phyloP scores from a whole-genome alignment of 2,113 vertebrate species.

The Gymnogyps californianus region DNA sequence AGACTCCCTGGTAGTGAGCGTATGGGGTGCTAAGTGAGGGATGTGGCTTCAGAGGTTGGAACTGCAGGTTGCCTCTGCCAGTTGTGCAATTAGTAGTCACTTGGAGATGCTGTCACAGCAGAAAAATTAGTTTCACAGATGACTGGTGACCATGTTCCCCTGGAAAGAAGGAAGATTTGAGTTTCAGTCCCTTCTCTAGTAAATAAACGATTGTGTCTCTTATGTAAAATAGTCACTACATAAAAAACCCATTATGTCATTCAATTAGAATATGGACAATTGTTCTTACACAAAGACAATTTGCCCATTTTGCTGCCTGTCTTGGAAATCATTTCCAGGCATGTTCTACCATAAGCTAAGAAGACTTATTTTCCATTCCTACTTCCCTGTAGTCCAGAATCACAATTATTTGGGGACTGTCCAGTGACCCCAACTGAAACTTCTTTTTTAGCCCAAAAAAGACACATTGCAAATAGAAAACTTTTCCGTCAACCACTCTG shows the following conservation, averaged over 20 bases:
- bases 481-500: neutral
- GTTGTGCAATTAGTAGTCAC: neutral
- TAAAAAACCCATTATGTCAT: neutral
- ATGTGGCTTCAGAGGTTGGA: neutral
- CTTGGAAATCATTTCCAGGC: neutral
- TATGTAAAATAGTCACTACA: neutral
- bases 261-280: neutral
- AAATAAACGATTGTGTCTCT: neutral
- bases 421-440: neutral
- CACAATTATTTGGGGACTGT: neutral
- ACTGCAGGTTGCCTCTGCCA: neutral
- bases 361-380: neutral
- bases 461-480: neutral
- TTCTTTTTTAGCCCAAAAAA: neutral
- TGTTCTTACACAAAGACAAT: neutral
- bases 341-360: neutral
- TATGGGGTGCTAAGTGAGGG: neutral
- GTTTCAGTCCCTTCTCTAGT: neutral
- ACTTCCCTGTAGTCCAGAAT: neutral
- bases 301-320: neutral
- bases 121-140: neutral
- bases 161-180: neutral
- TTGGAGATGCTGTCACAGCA: neutral
- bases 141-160: neutral
- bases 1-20: neutral